Evolutionary conservation across 2,888 invertebrate species (phyloP).

Genomic region (Bembecia ichneumoniformis): DNA sequence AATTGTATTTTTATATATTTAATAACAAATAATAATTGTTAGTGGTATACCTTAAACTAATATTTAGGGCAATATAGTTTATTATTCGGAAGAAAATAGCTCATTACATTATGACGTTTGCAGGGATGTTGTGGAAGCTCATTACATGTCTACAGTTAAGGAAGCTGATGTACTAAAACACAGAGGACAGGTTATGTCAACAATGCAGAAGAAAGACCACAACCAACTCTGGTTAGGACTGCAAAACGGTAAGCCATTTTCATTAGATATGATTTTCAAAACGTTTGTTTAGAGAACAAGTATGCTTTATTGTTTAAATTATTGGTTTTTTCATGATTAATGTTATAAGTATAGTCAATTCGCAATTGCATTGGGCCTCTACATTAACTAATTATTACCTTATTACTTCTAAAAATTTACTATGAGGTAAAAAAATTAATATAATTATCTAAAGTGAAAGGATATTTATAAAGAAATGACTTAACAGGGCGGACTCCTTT

Average conservation of each 20-base stretch:
- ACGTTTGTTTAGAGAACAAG: background rate
- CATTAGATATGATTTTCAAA: background rate
- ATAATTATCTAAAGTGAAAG: too few species aligned
- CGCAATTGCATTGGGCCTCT: too few species aligned
- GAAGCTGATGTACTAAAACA: constrained; percentile 99
- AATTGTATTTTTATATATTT: too few species aligned
- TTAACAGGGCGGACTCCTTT: too few species aligned
- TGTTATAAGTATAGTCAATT: background rate
- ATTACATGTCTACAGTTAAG: constrained; percentile 95
- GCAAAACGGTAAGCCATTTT: constrained; percentile 79
- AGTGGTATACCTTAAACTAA: too few species aligned
- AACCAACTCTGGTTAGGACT: constrained; percentile 96
- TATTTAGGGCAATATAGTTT: too few species aligned
- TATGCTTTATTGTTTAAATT: background rate
- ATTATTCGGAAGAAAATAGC: too few species aligned
- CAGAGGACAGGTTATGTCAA: constrained; percentile 88
- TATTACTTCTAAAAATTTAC: too few species aligned
- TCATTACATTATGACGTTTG: constrained; percentile 17
- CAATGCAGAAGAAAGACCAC: constrained; percentile 97
- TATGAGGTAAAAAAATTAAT: too few species aligned
- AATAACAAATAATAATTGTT: too few species aligned
- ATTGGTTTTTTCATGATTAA: background rate
- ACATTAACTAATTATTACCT: too few species aligned
- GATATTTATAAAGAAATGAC: too few species aligned
- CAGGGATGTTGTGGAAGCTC: constrained; percentile 92